These are phyloP conservation scores for Globodera rostochiensis DNA, from an alignment of 1,140 invertebrate species.

Conservation along the genomic window DNA sequence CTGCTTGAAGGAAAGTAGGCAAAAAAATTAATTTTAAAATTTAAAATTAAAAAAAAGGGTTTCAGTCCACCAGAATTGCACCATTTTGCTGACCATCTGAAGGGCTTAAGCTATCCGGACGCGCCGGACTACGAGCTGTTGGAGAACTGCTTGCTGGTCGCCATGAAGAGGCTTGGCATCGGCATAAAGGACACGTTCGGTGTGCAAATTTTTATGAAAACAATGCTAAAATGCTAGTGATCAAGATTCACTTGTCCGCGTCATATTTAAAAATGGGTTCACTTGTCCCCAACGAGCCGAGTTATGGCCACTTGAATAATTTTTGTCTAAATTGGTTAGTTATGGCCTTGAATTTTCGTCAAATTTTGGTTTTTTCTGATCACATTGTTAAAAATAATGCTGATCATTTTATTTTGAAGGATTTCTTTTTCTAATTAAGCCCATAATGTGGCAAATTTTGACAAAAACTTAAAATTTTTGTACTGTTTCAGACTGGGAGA, in stretches of 20 bases:
- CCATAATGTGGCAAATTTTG: no score
- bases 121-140: constrained; percentile 59
- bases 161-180: constrained; percentile 42
- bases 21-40: background rate
- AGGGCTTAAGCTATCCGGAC: constrained; percentile 55
- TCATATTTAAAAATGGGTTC: no score
- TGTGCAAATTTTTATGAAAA: background rate
- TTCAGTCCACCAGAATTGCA: constrained; percentile 57
- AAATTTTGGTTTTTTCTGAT: no score
- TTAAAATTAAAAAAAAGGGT: background rate
- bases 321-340: no score
- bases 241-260: background rate
- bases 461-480: no score
- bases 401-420: no score
- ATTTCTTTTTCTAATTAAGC: no score
- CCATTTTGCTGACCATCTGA: constrained; percentile 59
- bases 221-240: background rate
- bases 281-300: no score
- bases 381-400: no score
- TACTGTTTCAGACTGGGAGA: constrained; percentile 57
- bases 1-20: constrained; percentile 54
- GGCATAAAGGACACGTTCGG: constrained; percentile 33
- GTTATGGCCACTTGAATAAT: no score
- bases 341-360: no score
- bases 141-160: constrained; percentile 42